Base-by-base conservation (phyloP, 2,797 vertebrate genomes). In the Ispidina lecontei region DNA sequence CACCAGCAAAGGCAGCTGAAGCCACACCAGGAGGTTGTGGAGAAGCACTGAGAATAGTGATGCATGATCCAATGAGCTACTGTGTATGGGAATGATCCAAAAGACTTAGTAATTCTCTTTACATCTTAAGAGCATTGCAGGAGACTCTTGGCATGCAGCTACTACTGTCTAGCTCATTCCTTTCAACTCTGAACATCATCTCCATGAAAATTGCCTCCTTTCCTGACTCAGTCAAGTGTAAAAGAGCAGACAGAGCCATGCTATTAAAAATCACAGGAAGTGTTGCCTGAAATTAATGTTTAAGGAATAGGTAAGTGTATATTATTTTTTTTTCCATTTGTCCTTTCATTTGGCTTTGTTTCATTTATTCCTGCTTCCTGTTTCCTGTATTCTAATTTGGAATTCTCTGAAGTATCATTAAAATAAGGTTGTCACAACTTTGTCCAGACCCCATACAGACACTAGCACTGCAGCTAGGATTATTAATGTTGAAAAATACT, bases 401-500 rank as follows among this genome's bases (percentile, higher is more conserved):
- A 95, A 95, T 92, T 91, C 82, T 88, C 90, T 69, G 35, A 71
- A 62, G 81, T 89, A 16, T 71, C 72, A 89, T 89, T 91, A 93
- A 91, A 93, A 62, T 46, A 58, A 78, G 23, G 26, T 33, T 68
- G 60, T 90, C 72, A 26, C 31, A 52, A 49, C 33, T 93, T 58
- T 75, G 55, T 37, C 23, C n/a, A 31, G 14, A 21, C 69, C 56
- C 31, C 46, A n/a, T 12, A 46, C 35, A 78, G 88, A 41, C 37
- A 14, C 44, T 63, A 71, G 9, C 49, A 18, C 69, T 71, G 39
- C 49, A 79, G 47, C 37, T 69, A 80, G 41, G 44, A 77, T 47
- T 84, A 83, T 16, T 59, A 62, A 72, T n/a, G 23, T 58, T 43
- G n/a, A 33, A 77, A 51, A 65, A n/a, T 56, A 25, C 17, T 75